A percentile compares a stretch with the other conserved stretches of the same genome.
phyloP scores from a whole-genome alignment of 2,113 vertebrate species.

The Malurus elegans region DNA sequence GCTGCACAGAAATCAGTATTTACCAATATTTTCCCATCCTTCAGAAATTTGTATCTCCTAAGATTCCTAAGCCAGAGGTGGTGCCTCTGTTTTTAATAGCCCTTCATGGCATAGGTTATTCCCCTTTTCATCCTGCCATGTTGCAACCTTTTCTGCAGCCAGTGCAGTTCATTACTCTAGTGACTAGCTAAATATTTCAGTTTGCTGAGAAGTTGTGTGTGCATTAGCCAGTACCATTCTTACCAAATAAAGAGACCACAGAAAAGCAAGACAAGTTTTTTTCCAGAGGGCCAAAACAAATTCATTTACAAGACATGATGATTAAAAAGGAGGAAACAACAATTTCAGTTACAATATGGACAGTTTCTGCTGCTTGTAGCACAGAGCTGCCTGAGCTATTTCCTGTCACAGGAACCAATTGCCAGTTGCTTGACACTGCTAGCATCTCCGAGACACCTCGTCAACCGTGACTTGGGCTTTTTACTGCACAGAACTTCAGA shows the following conservation, averaged over 20 bases:
- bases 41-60: neutral
- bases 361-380: neutral
- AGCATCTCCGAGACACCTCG: slow-evolving; percentile 26
- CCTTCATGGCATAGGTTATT: neutral
- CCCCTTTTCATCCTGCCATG: neutral
- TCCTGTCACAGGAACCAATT: slow-evolving; percentile 31
- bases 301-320: neutral
- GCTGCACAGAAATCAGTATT: neutral
- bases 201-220: neutral
- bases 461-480: neutral
- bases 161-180: neutral
- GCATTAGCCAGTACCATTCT: neutral
- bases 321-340: slow-evolving; percentile 14
- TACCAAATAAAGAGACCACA: neutral
- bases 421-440: slow-evolving; percentile 2
- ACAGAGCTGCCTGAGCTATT: neutral
- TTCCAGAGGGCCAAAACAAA: neutral
- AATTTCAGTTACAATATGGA: neutral
- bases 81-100: neutral
- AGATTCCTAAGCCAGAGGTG: neutral
- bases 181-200: neutral
- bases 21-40: neutral
- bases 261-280: neutral
- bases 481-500: neutral
- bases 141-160: neutral